These are phyloP conservation scores for Malacoctenus gilli DNA, from an alignment of 2,797 vertebrate species.

Conservation along the genomic window DNA sequence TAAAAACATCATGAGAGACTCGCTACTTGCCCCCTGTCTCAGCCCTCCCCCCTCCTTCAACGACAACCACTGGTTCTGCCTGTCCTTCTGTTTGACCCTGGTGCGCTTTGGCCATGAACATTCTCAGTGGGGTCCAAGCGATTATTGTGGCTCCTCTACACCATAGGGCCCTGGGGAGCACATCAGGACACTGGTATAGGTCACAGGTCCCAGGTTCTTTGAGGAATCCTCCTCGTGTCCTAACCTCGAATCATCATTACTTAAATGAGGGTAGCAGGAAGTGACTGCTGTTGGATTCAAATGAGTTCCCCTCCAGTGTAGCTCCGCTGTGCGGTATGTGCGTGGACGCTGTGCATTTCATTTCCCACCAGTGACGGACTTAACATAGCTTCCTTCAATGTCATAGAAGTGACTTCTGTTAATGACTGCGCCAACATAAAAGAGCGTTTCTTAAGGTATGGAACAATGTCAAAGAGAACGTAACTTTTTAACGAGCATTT, in stretches of 20 bases:
- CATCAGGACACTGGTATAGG: slow-evolving; percentile 69
- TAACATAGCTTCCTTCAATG: neutral
- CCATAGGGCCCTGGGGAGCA: slow-evolving; percentile 48
- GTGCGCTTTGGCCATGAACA: slow-evolving; percentile 63
- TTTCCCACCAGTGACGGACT: slow-evolving; percentile 2
- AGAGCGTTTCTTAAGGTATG: too few species aligned
- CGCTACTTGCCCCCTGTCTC: slow-evolving; percentile 45
- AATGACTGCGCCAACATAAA: slow-evolving; percentile 1
- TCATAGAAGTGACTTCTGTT: slow-evolving; percentile 20
- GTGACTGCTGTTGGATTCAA: slow-evolving; percentile 33
- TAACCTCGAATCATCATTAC: slow-evolving; percentile 66
- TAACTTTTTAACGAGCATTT: too few species aligned
- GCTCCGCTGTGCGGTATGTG: slow-evolving; percentile 23
- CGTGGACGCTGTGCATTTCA: slow-evolving; percentile 29
- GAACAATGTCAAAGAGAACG: too few species aligned
- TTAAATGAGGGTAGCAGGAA: slow-evolving; percentile 42
- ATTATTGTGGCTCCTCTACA: slow-evolving; percentile 58
- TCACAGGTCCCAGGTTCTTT: slow-evolving; percentile 60
- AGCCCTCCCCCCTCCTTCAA: slow-evolving; percentile 58
- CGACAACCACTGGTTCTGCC: slow-evolving; percentile 53
- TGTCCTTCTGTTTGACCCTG: slow-evolving; percentile 70
- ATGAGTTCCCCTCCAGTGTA: slow-evolving; percentile 20
- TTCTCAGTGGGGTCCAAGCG: slow-evolving; percentile 61
- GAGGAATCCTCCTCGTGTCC: slow-evolving; percentile 48
- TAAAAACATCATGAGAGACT: slow-evolving; percentile 73